Base-by-base conservation (phyloP, 2,113 vertebrate species). In the Plectropomus leopardus region DNA sequence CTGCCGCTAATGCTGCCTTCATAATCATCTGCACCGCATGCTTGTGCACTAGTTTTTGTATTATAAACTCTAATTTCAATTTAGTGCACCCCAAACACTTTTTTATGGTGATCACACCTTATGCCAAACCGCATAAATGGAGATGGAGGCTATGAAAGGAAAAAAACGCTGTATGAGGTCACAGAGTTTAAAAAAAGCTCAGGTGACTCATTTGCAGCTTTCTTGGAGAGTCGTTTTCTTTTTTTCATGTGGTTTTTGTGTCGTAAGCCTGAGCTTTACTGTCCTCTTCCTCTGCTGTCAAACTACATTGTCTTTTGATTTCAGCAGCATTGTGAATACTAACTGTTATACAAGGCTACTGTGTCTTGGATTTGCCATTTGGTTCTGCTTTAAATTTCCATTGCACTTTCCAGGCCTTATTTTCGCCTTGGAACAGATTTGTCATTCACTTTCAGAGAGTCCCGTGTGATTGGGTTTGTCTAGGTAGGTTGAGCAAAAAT, bases 1-100 rank as follows among this genome's bases (percentile, higher is more conserved):
- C 89, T 87, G 86, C 32, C 72, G n/a, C 76, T 75, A 47, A 34
- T n/a, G 50, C 65, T 73, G 71, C 70, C 30, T 58, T 64, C 44
- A 70, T 69, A 76, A 76, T 72, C 45, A 34, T 40, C 45, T 72
- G 28, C 19, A 47, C 54, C 42, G n/a, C 4, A 3, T 42, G n/a
- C 15, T 16, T 58, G 44, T 36, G 48, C 47, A 19, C 21, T 34
- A 23, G 9, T 34, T 45, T 72, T 47, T 72, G 7, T 54, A 11
- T n/a, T 28, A 7, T 21, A 14, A 69, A 67, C 24, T 24, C 21
- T 63, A 11, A 65, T 60, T 72, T 50, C 3, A 44, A 6, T 32
- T 32, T 7, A 48, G 50, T 72, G 2, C 54, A 47, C 40, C 17
- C 19, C 5, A 36, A 53, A 58, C 50, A 17, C 24, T 26, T 15